Evolutionary conservation across 2,113 vertebrate species (phyloP), one percentile per base, ranked within the genome.

Genomic region (Brachyhypopomus occidentalis): DNA sequence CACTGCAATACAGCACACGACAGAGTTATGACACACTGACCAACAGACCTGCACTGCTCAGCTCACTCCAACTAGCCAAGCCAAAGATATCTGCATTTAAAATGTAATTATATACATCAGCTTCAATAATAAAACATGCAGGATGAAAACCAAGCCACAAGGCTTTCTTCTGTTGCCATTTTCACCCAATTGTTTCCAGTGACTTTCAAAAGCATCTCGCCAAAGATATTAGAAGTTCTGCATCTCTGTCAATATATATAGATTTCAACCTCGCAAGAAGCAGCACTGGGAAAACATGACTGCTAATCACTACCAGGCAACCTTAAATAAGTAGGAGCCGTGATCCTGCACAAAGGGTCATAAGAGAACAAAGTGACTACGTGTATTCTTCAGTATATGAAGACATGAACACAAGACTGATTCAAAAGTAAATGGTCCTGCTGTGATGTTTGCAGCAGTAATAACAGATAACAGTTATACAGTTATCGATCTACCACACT

Each of bases 151-250:
- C 74, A 88, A 88, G 90, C 76, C 80, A 87, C 88, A 86, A 84
- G 85, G 80, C 83, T 89, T 92, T 92, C 81, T 92, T 90, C 87
- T 85, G 85, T 19, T 87, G 90, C 89, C 89, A 88, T 85, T 87
- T 72, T 89, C 75, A 85, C 88, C 79, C 87, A 81, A 89, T 88
- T 91, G 91, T 90, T 95, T 94, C 89, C 91, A 94, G 92, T 80
- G 88, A 88, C 87, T 86, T 74, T 70, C 64, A 74, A 84, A 89
- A 83, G 73, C 83, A 72, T 77, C 41, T 34, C 78, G 84, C 89
- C 86, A 93, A 93, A 92, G 83, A 90, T 86, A 92, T 81, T 75
- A 92, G 41, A 52, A 77, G 87, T 87, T 27, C 17, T 7, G 64
- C 86, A 63, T 87, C 88, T 92, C 89, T 92, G 84, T 89, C 87